Evolutionary conservation across 2,113 vertebrate genomes (phyloP).

Genomic region (Ameiurus melas): DNA sequence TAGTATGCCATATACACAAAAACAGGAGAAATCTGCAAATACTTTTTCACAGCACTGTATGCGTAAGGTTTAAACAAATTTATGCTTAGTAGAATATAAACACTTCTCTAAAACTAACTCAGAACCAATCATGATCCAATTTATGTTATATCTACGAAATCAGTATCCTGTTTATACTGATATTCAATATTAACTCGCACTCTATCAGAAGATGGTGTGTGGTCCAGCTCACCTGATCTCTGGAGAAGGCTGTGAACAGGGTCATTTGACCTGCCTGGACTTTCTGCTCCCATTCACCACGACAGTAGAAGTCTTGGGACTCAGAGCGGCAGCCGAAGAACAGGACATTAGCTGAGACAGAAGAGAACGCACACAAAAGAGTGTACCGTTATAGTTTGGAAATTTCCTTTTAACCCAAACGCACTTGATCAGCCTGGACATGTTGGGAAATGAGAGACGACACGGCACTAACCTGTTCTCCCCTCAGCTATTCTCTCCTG

Average conservation of each 20-base stretch:
- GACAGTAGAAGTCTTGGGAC: conserved; percentile 87
- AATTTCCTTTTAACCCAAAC: background rate
- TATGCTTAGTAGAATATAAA: background rate
- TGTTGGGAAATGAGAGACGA: background rate
- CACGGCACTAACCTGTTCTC: conserved; percentile 67
- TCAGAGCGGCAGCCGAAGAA: conserved; percentile 89
- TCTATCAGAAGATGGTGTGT: background rate
- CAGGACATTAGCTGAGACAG: conserved; percentile 77
- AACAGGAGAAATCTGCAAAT: too few species aligned
- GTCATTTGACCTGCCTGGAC: conserved; percentile 70
- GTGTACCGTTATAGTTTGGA: background rate
- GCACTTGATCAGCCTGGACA: background rate
- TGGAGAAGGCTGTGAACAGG: conserved; percentile 89
- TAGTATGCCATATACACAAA: too few species aligned
- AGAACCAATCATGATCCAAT: background rate
- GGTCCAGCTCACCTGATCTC: conserved; percentile 83
- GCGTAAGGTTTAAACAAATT: background rate
- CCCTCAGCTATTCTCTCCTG: conserved; percentile 82
- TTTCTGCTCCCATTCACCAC: conserved; percentile 83
- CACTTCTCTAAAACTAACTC: background rate
- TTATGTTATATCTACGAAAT: background rate
- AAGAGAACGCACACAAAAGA: background rate
- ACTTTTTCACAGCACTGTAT: too few species aligned
- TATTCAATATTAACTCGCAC: background rate
- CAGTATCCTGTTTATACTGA: background rate